A percentile compares a stretch with the other conserved stretches of the same genome.
These are phyloP conservation scores for Eubasilissa regina DNA, from an alignment of 1,140 invertebrate genomes.

Conservation along the genomic window DNA sequence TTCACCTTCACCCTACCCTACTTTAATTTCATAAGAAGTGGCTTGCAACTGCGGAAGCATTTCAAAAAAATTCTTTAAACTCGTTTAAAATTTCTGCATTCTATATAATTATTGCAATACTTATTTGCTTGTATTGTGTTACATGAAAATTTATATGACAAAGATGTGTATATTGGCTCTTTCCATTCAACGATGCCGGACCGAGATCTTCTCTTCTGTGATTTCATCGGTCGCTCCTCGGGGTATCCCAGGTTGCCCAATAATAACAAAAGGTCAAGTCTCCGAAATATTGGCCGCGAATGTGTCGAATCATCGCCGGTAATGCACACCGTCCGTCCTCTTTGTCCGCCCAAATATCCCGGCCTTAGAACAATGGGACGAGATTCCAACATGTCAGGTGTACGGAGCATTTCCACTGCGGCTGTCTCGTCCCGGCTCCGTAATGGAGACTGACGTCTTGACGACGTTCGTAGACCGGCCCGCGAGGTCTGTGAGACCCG, in stretches of 20 bases:
- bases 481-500: neutral
- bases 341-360: slow-evolving; percentile 17
- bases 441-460: slow-evolving; percentile 25
- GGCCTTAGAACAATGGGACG: slow-evolving; percentile 42
- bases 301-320: slow-evolving; percentile 41
- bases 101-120: too few species aligned
- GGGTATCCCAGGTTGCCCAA: slow-evolving; percentile 32
- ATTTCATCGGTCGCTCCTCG: slow-evolving; percentile 2
- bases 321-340: slow-evolving; percentile 35
- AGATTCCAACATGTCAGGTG: slow-evolving; percentile 45
- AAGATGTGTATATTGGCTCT: too few species aligned
- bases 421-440: slow-evolving; percentile 18
- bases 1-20: too few species aligned
- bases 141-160: too few species aligned
- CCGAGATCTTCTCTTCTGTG: too few species aligned
- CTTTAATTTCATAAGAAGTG: too few species aligned
- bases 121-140: too few species aligned
- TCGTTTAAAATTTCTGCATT: too few species aligned
- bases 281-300: slow-evolving; percentile 36
- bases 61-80: too few species aligned
- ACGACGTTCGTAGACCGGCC: neutral
- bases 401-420: slow-evolving; percentile 21
- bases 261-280: slow-evolving; percentile 40
- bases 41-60: too few species aligned
- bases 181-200: too few species aligned